These are phyloP conservation scores for Glaucopsyche alexis DNA, from an alignment of 2,888 invertebrate species.

Conservation along the genomic window DNA sequence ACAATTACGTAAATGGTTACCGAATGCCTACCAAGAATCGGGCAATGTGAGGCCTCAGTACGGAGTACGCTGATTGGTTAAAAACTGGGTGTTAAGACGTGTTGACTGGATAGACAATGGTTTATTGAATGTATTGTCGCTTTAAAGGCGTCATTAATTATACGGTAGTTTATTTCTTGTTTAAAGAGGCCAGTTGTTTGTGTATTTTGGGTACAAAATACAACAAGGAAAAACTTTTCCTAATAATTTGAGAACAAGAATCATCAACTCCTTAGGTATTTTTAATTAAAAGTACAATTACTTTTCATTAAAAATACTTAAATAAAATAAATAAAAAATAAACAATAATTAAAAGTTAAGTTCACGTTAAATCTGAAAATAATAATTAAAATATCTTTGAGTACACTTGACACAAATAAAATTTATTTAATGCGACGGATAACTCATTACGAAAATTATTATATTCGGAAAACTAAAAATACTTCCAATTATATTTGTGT, in stretches of 20 bases:
- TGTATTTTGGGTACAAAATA: too few species aligned
- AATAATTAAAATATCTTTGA: too few species aligned
- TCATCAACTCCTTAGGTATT: neutral
- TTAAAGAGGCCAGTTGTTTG: neutral
- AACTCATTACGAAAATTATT: neutral
- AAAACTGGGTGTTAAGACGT: conserved; percentile 13
- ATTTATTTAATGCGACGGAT: neutral
- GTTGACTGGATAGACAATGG: neutral
- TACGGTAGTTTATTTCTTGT: conserved; percentile 1
- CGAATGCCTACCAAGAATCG: neutral
- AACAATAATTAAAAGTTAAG: too few species aligned
- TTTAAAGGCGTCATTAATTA: neutral
- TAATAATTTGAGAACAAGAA: too few species aligned
- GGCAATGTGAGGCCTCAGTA: neutral
- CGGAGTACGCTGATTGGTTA: conserved; percentile 1
- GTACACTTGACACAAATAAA: neutral
- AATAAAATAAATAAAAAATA: too few species aligned
- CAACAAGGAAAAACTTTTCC: too few species aligned
- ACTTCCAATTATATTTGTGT: neutral
- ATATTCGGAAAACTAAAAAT: neutral
- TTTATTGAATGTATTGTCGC: too few species aligned
- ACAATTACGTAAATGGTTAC: conserved; percentile 17
- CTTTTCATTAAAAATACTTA: too few species aligned
- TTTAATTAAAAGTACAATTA: too few species aligned
- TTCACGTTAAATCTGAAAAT: too few species aligned